These are phyloP conservation scores for Calosoma granatense DNA, from an alignment of 1,140 invertebrate species.

Conservation along the genomic window DNA sequence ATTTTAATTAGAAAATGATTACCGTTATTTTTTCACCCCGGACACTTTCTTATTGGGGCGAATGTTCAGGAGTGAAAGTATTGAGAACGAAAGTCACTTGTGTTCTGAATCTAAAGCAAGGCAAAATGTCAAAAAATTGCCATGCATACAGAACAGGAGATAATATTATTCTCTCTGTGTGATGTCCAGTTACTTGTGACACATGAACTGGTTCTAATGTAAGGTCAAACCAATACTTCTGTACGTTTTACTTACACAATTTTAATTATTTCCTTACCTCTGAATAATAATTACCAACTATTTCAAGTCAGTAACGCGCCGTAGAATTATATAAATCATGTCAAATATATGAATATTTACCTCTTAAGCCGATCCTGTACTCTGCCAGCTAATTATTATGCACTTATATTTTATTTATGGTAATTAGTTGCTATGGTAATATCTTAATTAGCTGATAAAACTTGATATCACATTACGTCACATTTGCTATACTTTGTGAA, in stretches of 20 bases:
- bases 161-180: neutral
- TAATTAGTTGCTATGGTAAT: neutral
- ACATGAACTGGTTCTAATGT: neutral
- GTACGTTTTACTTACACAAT: neutral
- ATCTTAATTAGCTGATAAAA: neutral
- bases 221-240: neutral
- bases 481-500: neutral
- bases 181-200: neutral
- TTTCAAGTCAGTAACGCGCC: no score
- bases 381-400: neutral
- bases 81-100: neutral
- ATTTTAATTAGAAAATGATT: no score
- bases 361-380: no score
- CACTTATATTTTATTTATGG: neutral
- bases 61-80: neutral
- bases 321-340: no score
- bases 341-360: no score
- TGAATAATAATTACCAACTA: no score
- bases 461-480: neutral
- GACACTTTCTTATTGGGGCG: neutral
- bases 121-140: neutral
- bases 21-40: neutral
- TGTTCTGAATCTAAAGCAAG: neutral
- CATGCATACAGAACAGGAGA: no score
- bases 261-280: no score